These are phyloP conservation scores for Poecilobothrus nobilitatus DNA, from an alignment of 2,888 invertebrate genomes.

Conservation along the genomic window DNA sequence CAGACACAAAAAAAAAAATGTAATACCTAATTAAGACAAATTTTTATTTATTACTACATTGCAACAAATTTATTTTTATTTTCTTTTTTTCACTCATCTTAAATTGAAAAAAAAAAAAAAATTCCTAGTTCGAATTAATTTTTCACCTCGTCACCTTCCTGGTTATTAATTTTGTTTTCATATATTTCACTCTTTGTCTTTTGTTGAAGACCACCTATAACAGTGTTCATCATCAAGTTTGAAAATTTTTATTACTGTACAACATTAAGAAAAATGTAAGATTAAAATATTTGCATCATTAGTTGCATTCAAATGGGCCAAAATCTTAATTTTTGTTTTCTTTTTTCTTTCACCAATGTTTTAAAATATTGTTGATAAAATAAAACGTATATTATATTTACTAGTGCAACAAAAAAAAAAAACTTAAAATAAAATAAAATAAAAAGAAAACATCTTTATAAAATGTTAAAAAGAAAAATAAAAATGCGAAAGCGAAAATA, in stretches of 20 bases:
- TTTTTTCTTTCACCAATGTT: too few relatives aligned
- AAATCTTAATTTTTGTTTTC: too few relatives aligned
- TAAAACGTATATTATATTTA: background rate
- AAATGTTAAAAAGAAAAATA: background rate
- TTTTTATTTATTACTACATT: background rate
- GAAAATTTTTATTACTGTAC: background rate
- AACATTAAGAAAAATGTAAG: background rate
- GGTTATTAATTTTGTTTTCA: background rate
- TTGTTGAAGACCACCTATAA: background rate
- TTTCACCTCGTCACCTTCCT: conserved; percentile 13
- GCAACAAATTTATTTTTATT: background rate
- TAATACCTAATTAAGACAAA: background rate
- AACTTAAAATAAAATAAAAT: too few relatives aligned
- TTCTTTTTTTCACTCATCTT: background rate
- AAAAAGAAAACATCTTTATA: background rate
- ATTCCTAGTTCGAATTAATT: conserved; percentile 15
- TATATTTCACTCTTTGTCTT: background rate
- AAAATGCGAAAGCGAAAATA: background rate
- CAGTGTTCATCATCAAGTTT: background rate
- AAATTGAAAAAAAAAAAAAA: conserved; percentile 8
- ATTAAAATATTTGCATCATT: background rate
- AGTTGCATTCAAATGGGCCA: background rate
- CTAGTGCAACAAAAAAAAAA: background rate
- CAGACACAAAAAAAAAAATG: too few relatives aligned
- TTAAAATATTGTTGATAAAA: background rate